Evolutionary conservation across 2,797 vertebrate species (phyloP), one percentile per base, ranked within the genome.

Genomic region (Percopsis omiscomaycus): DNA sequence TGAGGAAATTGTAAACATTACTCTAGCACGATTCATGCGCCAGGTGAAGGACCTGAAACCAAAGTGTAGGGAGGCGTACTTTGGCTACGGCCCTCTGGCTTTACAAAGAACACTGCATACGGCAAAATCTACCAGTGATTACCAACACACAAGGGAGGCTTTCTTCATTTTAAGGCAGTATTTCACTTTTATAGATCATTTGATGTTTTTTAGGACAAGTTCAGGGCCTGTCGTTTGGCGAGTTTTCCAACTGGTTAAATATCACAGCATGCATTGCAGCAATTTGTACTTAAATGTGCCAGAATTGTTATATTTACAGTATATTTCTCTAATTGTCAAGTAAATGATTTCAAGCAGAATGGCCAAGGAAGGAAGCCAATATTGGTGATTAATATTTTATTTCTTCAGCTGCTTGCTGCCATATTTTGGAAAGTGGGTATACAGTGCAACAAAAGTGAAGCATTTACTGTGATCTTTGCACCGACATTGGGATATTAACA

Each of bases 1-100:
- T 73, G 70, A 85, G 84, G 88, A 89, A 86, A 86, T 88, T 79
- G 75, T 88, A 81, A 89, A 89, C 79, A 71, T 72, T 68, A 58
- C 81, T 81, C 74, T 74, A 84, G 81, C 77, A 75, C 64, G 68
- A 75, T 79, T 67, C 55, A 29, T 68, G 52, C 72, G 68, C 72
- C 80, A 89, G 89, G 86, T 90, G 80, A 58, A 27, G 37, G 3
- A 28, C 69, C 69, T 58, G 66, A 74, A 84, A 67, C 13, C 27
- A 55, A 64, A 54, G 64, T 5, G 5, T 0, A 55, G 69, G 74
- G 79, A 85, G 76, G 76, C 83, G 79, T 82, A 83, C 84, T 61
- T 81, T 85, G 85, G 86, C 85, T 69, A 10, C 2, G 1, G 42
- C 61, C 66, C 65, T 59, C 46, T 73, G 61, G 64, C 64, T 68